Percentiles rank a stretch among this genome's conserved stretches.
phyloP scores from a whole-genome alignment of 2,797 vertebrate genomes.

The Chromobotia macracanthus region DNA sequence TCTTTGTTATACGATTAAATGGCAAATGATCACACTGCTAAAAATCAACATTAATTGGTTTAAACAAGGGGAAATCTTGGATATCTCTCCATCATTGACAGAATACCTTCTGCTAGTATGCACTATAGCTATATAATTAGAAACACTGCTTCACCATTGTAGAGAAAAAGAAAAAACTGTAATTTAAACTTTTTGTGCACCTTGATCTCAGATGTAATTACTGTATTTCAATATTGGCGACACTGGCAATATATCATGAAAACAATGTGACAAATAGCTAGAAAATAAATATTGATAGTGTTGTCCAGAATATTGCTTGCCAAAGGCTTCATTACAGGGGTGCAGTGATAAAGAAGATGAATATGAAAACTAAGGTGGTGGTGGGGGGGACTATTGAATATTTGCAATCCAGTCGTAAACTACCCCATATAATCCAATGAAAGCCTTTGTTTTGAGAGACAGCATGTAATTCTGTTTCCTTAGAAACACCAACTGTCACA shows the following conservation, averaged over 20 bases:
- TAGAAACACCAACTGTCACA: neutral
- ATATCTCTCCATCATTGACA: neutral
- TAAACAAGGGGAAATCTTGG: neutral
- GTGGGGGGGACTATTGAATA: neutral
- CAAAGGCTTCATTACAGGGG: slow-evolving; percentile 1
- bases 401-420: neutral
- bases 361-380: neutral
- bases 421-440: neutral
- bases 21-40: neutral
- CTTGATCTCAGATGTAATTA: slow-evolving; percentile 18
- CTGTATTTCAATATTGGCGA: slow-evolving; percentile 20
- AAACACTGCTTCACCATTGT: neutral
- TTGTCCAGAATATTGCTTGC: slow-evolving; percentile 1
- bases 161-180: neutral
- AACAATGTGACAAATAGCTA: slow-evolving; percentile 27
- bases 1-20: neutral
- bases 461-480: neutral
- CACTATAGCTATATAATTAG: neutral
- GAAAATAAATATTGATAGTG: slow-evolving; percentile 35
- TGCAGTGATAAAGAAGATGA: slow-evolving; percentile 28
- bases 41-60: neutral
- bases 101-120: too few relatives aligned
- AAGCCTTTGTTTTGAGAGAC: neutral
- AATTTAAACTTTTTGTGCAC: neutral
- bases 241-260: slow-evolving; percentile 16